Evolutionary conservation across 64 coral and sea anemone species (phyloP).

Genomic region (Exaiptasia diaphana): DNA sequence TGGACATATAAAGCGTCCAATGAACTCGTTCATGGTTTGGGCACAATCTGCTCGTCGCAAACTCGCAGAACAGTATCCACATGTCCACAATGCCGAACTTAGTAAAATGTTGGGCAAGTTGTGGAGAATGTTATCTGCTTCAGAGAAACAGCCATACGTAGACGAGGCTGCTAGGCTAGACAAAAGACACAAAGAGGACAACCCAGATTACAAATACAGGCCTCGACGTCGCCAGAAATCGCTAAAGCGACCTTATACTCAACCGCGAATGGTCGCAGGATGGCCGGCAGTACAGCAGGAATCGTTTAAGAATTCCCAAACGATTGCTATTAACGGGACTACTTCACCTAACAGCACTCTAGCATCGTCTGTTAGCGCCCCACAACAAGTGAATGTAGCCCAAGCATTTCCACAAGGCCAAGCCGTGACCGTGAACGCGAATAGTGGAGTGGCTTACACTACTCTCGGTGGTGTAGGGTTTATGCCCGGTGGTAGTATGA

Average conservation of each 20-base stretch:
- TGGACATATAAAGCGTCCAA: conserved; percentile 87
- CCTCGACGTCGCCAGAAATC: conserved; percentile 88
- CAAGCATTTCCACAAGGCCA: conserved; percentile 75
- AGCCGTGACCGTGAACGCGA: conserved; percentile 43
- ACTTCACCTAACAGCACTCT: conserved; percentile 73
- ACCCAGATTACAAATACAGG: conserved; percentile 93
- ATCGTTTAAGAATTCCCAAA: conserved; percentile 55
- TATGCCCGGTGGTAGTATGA: conserved; percentile 89
- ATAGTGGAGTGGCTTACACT: conserved; percentile 64
- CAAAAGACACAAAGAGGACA: conserved; percentile 95
- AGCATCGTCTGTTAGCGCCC: conserved; percentile 43
- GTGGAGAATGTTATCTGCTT: conserved; percentile 93
- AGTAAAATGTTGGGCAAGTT: conserved; percentile 99
- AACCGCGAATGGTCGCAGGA: conserved; percentile 68
- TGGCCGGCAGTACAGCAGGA: conserved; percentile 70
- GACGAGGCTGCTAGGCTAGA: conserved; percentile 97
- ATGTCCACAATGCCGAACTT: conserved; percentile 99
- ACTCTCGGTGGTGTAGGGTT: conserved; percentile 77
- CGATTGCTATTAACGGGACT: conserved; percentile 75
- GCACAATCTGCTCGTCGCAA: conserved; percentile 89
- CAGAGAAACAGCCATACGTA: conserved; percentile 97
- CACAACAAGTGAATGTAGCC: conserved; percentile 68
- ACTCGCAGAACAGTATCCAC: conserved; percentile 97
- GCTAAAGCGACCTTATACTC: conserved; percentile 87
- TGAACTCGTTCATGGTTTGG: conserved; percentile 99